Conservation (phyloP, 1,140 invertebrate genomes). For the Sogatella furcifera region DNA sequence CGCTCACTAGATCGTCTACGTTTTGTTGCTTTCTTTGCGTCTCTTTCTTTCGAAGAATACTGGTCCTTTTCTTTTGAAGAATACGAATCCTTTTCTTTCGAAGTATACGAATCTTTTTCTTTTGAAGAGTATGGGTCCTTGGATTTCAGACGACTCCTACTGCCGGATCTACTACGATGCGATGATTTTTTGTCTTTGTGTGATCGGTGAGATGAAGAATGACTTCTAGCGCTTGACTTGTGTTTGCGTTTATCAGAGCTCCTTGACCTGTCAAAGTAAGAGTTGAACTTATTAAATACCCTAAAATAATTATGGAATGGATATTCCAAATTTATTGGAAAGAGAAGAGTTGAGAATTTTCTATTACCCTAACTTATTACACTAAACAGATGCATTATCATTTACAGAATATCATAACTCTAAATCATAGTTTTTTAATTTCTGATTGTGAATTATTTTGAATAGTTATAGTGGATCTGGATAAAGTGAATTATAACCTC, state of each 20-base stretch:
- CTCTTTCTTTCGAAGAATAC: constrained; percentile 24
- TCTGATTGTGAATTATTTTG: too few species aligned
- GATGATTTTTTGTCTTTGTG: constrained; percentile 25
- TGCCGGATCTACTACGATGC: background rate
- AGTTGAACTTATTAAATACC: too few species aligned
- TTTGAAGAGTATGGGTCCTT: constrained; percentile 2
- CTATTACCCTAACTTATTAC: too few species aligned
- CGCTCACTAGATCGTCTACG: constrained; percentile 21
- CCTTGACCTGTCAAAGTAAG: too few species aligned
- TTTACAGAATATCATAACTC: too few species aligned
- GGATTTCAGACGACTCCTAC: background rate
- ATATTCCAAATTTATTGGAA: too few species aligned
- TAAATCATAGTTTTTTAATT: too few species aligned
- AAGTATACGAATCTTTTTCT: background rate
- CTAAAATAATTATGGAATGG: too few species aligned
- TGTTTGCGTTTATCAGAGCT: constrained; percentile 23
- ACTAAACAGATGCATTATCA: too few species aligned
- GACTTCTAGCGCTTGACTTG: constrained; percentile 28
- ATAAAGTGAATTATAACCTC: too few species aligned
- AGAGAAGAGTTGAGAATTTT: too few species aligned
- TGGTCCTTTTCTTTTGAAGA: constrained; percentile 5
- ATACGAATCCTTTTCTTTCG: constrained; percentile 1
- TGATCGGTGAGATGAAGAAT: constrained; percentile 33
- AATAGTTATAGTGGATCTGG: too few species aligned
- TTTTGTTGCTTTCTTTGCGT: constrained; percentile 8